Evolutionary conservation across 2,888 invertebrate species (phyloP).

Genomic region (Tigriopus californicus): DNA sequence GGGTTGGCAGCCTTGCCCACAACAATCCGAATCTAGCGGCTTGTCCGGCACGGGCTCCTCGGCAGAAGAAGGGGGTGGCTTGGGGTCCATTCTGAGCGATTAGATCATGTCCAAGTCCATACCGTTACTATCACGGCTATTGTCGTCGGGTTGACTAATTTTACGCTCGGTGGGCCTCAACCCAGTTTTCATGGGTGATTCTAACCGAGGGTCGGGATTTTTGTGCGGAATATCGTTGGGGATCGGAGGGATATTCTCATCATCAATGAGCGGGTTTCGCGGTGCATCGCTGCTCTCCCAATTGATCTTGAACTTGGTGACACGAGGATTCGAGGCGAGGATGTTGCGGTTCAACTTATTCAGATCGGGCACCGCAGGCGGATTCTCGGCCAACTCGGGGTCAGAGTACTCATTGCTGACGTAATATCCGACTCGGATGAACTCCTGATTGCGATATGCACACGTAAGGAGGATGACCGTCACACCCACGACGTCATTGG

Average conservation of each 20-base stretch:
- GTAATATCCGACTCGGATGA: slow-evolving; percentile 93
- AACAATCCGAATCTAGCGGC: slow-evolving; percentile 8
- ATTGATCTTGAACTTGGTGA: slow-evolving; percentile 89
- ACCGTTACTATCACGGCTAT: too few relatives aligned
- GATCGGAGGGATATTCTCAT: slow-evolving; percentile 18
- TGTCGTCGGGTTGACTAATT: too few relatives aligned
- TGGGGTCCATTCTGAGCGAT: too few relatives aligned
- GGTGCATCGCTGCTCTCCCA: slow-evolving; percentile 43
- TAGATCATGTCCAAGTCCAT: too few relatives aligned
- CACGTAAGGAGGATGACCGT: slow-evolving; percentile 90
- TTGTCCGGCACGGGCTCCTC: background rate
- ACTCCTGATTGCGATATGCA: slow-evolving; percentile 77
- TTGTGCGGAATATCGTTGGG: slow-evolving; percentile 4
- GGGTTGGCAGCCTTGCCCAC: slow-evolving; percentile 4
- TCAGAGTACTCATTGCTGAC: slow-evolving; percentile 81
- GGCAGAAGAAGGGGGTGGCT: background rate
- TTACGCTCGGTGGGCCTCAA: background rate
- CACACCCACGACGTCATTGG: slow-evolving; percentile 91
- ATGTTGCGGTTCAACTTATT: slow-evolving; percentile 72
- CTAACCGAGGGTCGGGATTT: background rate
- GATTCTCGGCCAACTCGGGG: slow-evolving; percentile 46
- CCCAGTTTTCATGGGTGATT: background rate
- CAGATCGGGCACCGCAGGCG: slow-evolving; percentile 75
- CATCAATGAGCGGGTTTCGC: background rate
- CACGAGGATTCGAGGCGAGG: slow-evolving; percentile 71